These are phyloP conservation scores for Erithacus rubecula DNA, from an alignment of 2,797 vertebrate species.

Conservation along the genomic window DNA sequence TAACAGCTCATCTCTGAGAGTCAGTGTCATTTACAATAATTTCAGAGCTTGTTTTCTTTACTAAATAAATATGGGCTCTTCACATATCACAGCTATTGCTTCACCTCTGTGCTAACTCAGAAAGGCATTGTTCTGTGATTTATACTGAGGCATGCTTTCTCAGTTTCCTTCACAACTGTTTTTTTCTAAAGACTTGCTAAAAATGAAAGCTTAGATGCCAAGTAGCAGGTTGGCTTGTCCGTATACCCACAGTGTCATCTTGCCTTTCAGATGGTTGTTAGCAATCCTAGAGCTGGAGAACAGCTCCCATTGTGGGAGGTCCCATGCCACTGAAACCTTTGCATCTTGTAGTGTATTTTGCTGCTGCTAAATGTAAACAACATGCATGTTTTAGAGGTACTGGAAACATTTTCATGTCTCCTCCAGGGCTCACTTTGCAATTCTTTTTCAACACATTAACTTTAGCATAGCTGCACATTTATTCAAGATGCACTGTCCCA, in stretches of 20 bases:
- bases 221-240: accelerated
- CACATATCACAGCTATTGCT: not conserved
- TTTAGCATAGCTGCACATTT: not conserved
- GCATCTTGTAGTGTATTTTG: not conserved
- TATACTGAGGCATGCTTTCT: not conserved
- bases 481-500: not conserved
- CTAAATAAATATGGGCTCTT: not conserved
- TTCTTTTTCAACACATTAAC: not conserved
- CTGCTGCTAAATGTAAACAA: not conserved
- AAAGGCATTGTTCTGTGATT: not conserved
- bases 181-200: not conserved
- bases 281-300: not conserved
- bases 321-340: not conserved
- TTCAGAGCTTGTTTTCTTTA: not conserved
- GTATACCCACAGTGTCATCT: accelerated
- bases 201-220: not conserved
- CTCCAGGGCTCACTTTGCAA: not conserved
- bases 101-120: not conserved
- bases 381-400: not conserved
- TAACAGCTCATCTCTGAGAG: not conserved
- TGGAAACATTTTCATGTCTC: not conserved
- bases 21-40: not conserved
- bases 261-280: not conserved
- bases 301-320: not conserved
- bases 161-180: not conserved